Base-by-base conservation (phyloP, 2,113 vertebrate species). In the Hyaena hyaena region DNA sequence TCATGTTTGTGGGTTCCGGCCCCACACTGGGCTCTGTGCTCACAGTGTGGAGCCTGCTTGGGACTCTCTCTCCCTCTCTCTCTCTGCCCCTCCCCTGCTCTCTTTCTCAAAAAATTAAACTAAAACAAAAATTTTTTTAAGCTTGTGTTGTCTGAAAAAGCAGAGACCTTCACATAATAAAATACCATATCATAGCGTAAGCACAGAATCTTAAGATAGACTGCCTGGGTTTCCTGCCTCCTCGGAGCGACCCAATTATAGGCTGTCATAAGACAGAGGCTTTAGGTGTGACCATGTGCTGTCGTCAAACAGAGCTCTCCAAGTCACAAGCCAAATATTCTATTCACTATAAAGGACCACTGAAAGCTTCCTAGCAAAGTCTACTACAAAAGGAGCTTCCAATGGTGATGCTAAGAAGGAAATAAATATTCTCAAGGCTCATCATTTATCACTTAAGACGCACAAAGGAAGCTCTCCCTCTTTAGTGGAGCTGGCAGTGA, bases 401-500 rank as follows among this genome's bases (percentile, higher is more conserved):
- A 5, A 24, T 0, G 45, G 88, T 73, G 21, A 58, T 31, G 68
- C 48, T 33, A 43, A 69, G 80, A 73, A 73, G 63, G 45, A 88
- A 43, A 55, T 50, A 73, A 39, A 48, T 31, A 58, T 83, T 83
- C 55, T 65, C 89, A 48, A 48, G 84, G 53, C 65, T 71, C 74
- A 63, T 43, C 45, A 33, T 69, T 81, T 81, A 35, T 71, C 53
- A 8, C n/a, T 45, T 31, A 33, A 33, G 33, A 50, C n/a, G 79
- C 82, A 97, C 71, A 83, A 77, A 93, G 84, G 94, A 86, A 82
- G 31, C 61, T 39, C 80, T 65, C 48, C 90, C 7, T 76, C 33
- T 80, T 35, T 69, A 71, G 21, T 1, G 35, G 71, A 17, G 65
- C 53, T 58, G 35, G 71, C 88, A 74, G 31, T 43, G 58, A 58